These are phyloP conservation scores for Drosophila buzzatii DNA, from an alignment of 2,888 invertebrate genomes.

Conservation along the genomic window DNA sequence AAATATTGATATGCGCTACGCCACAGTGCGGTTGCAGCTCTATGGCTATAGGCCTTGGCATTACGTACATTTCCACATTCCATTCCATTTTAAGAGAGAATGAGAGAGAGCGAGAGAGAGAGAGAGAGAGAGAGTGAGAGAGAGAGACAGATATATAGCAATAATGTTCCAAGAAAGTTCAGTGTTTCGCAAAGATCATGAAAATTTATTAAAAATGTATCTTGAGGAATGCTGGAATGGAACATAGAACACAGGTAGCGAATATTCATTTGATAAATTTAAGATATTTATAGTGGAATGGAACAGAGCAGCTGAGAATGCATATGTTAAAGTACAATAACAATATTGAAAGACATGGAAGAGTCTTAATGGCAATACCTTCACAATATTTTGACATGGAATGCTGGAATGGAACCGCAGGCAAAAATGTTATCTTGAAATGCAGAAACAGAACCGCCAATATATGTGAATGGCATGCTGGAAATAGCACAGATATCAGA, in stretches of 20 bases:
- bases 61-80: neutral
- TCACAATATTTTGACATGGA: neutral
- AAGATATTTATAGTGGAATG: neutral
- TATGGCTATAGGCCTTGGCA: neutral
- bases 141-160: neutral
- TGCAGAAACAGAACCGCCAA: no score
- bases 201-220: neutral
- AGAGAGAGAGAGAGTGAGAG: neutral
- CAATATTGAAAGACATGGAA: neutral
- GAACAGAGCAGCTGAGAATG: neutral
- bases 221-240: neutral
- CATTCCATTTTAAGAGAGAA: neutral
- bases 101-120: neutral
- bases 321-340: neutral
- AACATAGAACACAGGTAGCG: neutral
- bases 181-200: neutral
- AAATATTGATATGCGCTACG: slow-evolving; percentile 47
- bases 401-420: slow-evolving; percentile 2
- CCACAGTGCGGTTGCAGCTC: slow-evolving; percentile 21
- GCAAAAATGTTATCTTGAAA: no score
- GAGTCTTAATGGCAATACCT: no score
- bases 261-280: neutral
- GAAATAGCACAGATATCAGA: neutral
- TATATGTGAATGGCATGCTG: no score
- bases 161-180: neutral